phyloP scores from a whole-genome alignment of 2,888 invertebrate genomes.

The Tridacna gigas region DNA sequence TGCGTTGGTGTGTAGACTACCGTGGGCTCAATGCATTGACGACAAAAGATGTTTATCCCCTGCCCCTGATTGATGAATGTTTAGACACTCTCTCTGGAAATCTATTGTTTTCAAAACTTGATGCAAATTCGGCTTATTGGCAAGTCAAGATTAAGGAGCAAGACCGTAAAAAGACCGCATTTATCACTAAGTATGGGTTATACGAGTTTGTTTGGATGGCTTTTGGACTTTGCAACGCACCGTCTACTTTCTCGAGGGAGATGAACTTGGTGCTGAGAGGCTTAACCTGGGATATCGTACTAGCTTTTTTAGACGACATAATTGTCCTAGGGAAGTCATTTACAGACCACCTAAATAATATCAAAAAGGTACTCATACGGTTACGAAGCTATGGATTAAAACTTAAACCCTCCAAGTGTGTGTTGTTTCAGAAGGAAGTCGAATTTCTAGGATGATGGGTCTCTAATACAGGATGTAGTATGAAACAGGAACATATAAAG shows the following conservation, averaged over 20 bases:
- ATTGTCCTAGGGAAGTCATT: conserved; percentile 31
- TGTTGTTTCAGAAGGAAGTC: conserved; percentile 50
- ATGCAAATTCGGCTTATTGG: too few relatives aligned
- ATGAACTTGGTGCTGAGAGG: too few relatives aligned
- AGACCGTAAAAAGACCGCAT: too few relatives aligned
- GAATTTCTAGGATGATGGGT: conserved; percentile 50
- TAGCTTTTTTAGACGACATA: conserved; percentile 56
- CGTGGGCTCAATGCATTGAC: too few relatives aligned
- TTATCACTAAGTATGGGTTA: too few relatives aligned
- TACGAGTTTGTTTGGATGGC: conserved; percentile 60
- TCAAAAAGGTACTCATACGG: conserved; percentile 46
- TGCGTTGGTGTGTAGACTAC: too few relatives aligned
- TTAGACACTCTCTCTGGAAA: conserved; percentile 53
- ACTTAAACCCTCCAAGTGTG: conserved; percentile 60
- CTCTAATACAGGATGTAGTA: conserved; percentile 13
- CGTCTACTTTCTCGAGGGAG: too few relatives aligned
- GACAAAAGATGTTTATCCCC: conserved; percentile 54
- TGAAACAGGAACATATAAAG: conserved; percentile 17
- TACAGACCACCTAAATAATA: conserved; percentile 30
- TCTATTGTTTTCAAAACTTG: too few relatives aligned
- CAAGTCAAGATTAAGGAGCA: too few relatives aligned
- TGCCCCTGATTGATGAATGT: conserved; percentile 52
- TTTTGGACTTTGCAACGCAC: too few relatives aligned
- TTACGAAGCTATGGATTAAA: conserved; percentile 47
- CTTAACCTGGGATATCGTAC: conserved; percentile 39